Percentiles rank a stretch among this genome's conserved stretches.
Evolutionary conservation across 2,888 invertebrate species (phyloP).

Genomic region (Nomada flava): DNA sequence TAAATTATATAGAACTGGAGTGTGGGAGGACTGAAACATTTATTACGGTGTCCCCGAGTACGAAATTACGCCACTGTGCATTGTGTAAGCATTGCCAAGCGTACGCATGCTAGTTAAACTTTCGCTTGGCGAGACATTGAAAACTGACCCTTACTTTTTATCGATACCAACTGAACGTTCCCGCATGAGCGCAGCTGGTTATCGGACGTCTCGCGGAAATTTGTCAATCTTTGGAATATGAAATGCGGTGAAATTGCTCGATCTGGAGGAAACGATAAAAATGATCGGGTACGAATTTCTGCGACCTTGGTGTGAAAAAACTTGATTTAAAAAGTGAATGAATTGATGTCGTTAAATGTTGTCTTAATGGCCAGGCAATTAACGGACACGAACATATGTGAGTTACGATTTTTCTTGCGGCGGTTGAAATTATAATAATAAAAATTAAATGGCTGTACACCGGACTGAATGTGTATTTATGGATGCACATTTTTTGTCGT

Average conservation of each 20-base stretch:
- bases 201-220: not conserved
- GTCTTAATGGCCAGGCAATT: not conserved
- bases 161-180: conserved; percentile 28
- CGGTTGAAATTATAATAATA: conserved; percentile 19
- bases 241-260: no score
- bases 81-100: conserved; percentile 67
- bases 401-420: not conserved
- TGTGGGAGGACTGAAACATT: conserved; percentile 70
- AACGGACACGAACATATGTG: not conserved
- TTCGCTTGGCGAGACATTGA: conserved; percentile 67
- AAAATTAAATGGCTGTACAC: conserved; percentile 6
- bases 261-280: not conserved
- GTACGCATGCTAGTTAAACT: conserved; percentile 69
- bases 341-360: conserved; percentile 11
- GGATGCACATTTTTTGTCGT: not conserved
- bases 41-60: conserved; percentile 66
- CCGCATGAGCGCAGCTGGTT: not conserved
- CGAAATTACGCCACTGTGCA: conserved; percentile 72
- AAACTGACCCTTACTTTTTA: conserved; percentile 61
- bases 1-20: conserved; percentile 69
- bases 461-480: not conserved
- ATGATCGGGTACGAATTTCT: not conserved
- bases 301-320: conserved; percentile 13
- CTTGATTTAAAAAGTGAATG: not conserved
- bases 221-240: not conserved